phyloP scores from a whole-genome alignment of 1,140 invertebrate genomes.

The Theocolax elegans region DNA sequence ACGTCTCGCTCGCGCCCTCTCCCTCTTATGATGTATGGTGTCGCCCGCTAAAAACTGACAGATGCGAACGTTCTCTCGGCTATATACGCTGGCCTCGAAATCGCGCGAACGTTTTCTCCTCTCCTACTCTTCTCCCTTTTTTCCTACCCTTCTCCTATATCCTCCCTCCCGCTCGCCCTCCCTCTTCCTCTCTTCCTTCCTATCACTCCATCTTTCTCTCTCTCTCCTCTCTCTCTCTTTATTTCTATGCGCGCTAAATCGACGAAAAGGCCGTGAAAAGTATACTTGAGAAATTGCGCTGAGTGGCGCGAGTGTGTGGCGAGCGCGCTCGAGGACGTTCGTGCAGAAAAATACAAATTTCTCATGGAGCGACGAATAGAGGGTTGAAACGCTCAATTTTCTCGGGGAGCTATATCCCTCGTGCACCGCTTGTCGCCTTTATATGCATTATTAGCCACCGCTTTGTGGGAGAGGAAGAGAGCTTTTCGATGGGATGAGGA shows the following conservation, averaged over 20 bases:
- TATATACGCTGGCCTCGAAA: not conserved
- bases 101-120: constrained; percentile 29
- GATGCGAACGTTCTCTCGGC: constrained; percentile 41
- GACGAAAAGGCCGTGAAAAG: constrained; percentile 45
- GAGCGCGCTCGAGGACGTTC: constrained; percentile 10
- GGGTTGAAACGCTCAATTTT: constrained; percentile 16
- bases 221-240: not conserved
- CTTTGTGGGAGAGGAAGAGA: constrained; percentile 6
- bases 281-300: constrained; percentile 47
- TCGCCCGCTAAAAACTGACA: constrained; percentile 57
- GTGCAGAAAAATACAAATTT: constrained; percentile 39
- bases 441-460: constrained; percentile 20
- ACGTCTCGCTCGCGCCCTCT: constrained; percentile 40
- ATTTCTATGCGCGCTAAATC: constrained; percentile 44
- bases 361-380: not conserved
- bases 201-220: too few relatives aligned
- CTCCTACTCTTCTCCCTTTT: not conserved
- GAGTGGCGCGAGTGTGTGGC: constrained; percentile 17
- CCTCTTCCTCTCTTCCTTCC: not conserved
- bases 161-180: too few relatives aligned
- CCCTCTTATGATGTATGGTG: constrained; percentile 56
- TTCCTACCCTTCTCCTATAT: not conserved
- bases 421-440: constrained; percentile 27
- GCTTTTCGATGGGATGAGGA: constrained; percentile 34
- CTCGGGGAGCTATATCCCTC: constrained; percentile 25